phyloP scores from a whole-genome alignment of 2,888 invertebrate species.

The Poecilus cupreus region DNA sequence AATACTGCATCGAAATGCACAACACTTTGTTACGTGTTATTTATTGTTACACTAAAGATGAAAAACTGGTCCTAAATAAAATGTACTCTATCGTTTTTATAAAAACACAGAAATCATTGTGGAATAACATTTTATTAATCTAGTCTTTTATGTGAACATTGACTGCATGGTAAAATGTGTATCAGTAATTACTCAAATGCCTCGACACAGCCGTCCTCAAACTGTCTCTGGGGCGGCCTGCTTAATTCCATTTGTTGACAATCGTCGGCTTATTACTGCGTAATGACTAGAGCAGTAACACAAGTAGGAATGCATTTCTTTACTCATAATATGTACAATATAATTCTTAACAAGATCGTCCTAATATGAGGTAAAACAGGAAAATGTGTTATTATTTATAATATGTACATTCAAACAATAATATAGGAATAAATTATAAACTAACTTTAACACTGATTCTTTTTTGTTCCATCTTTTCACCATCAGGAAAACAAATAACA shows the following conservation, averaged over 20 bases:
- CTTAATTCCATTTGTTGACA: not conserved
- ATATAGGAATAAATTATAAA: constrained; percentile 45
- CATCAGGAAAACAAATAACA: not conserved
- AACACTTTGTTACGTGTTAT: too few species aligned
- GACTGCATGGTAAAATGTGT: constrained; percentile 54
- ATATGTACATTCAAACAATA: constrained; percentile 52
- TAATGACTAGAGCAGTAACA: constrained; percentile 54
- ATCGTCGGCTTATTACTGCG: constrained; percentile 33
- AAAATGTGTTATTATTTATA: constrained; percentile 50
- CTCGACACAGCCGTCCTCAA: constrained; percentile 16
- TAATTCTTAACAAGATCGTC: constrained; percentile 35
- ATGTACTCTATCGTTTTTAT: too few species aligned
- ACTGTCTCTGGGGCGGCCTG: not conserved
- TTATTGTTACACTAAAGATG: too few species aligned
- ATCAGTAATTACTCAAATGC: constrained; percentile 40
- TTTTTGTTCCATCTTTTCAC: not conserved
- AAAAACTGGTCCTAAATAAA: too few species aligned
- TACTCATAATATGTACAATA: constrained; percentile 46
- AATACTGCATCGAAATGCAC: too few species aligned
- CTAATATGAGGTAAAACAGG: constrained; percentile 54
- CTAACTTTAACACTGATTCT: constrained; percentile 45
- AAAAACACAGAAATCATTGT: constrained; percentile 11
- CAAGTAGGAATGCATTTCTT: constrained; percentile 52
- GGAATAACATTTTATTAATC: constrained; percentile 57
- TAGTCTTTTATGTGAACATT: constrained; percentile 52